Evolutionary conservation across 2,888 invertebrate species (phyloP).

Genomic region (Agonum fuliginosum): DNA sequence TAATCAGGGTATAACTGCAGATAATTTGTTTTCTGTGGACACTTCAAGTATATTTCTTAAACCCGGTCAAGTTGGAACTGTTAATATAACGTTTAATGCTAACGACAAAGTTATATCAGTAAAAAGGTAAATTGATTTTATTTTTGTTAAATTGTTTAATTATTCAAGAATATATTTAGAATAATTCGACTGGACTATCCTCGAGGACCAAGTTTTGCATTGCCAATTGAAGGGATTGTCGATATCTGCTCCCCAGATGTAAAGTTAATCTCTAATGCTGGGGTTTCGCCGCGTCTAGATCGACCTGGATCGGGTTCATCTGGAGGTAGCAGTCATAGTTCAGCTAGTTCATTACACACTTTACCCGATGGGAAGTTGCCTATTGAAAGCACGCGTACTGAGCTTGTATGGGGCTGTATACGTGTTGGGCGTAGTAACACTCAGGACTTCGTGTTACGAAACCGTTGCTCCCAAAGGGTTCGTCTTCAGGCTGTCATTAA

Average conservation of each 20-base stretch:
- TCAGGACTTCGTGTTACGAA: constrained; percentile 76
- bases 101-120: constrained; percentile 11
- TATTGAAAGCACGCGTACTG: constrained; percentile 75
- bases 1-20: background rate
- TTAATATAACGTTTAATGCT: constrained; percentile 42
- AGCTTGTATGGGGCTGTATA: constrained; percentile 78
- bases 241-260: background rate
- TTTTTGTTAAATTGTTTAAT: too few relatives aligned
- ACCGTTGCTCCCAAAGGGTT: constrained; percentile 75
- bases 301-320: background rate
- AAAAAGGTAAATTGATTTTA: constrained; percentile 20
- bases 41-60: constrained; percentile 16
- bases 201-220: constrained; percentile 25
- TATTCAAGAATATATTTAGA: too few relatives aligned
- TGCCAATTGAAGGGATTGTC: constrained; percentile 41
- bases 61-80: constrained; percentile 34
- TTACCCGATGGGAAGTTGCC: constrained; percentile 71
- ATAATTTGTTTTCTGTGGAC: constrained; percentile 33
- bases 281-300: background rate
- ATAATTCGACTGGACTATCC: constrained; percentile 22
- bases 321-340: constrained; percentile 7
- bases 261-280: background rate
- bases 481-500: constrained; percentile 75
- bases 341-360: background rate
- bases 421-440: constrained; percentile 74